Base-by-base conservation (phyloP, 2,888 invertebrate genomes). In the Gnatocerus cornutus region DNA sequence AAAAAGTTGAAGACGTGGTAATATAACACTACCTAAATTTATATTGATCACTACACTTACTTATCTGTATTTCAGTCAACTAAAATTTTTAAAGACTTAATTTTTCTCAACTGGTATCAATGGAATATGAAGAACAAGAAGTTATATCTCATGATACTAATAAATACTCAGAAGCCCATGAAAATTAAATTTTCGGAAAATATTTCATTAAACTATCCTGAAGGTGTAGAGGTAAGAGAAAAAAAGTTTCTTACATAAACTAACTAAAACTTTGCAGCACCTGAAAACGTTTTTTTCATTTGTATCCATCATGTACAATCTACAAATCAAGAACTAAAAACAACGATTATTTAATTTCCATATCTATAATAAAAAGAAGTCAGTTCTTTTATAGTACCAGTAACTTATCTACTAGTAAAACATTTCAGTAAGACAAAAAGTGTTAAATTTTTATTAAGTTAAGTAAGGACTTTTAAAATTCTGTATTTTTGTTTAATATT, bases 231-330 rank as follows among this genome's bases (percentile, higher is more conserved):
- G 12, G 41, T 41, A 13, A 41, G 41, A n/a, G 1, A 12, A 6
- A 13, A 12, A 13, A 12, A n/a, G n/a, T n/a, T n/a, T n/a, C n/a
- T n/a, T n/a, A n/a, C n/a, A n/a, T n/a, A n/a, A n/a, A n/a, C n/a
- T n/a, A n/a, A n/a, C n/a, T n/a, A n/a, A n/a, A n/a, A n/a, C n/a
- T n/a, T n/a, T n/a, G n/a, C n/a, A n/a, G n/a, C n/a, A n/a, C n/a
- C n/a, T 41, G 5, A 41, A 41, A 41, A 10, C 41, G 6, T 41
- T 41, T 13, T 41, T 41, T 41, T 41, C 41, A 3, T 12, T 41
- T 13, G 10, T 41, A 41, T 41, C 41, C 10, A 12, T 41, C 6
- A 41, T 41, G n/a, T n/a, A n/a, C n/a, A n/a, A n/a, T n/a, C n/a
- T n/a, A n/a, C n/a, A n/a, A n/a, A n/a, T n/a, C n/a, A n/a, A n/a